phyloP scores from a whole-genome alignment of 2,797 vertebrate genomes.

The Hippopotamyrus pictus region DNA sequence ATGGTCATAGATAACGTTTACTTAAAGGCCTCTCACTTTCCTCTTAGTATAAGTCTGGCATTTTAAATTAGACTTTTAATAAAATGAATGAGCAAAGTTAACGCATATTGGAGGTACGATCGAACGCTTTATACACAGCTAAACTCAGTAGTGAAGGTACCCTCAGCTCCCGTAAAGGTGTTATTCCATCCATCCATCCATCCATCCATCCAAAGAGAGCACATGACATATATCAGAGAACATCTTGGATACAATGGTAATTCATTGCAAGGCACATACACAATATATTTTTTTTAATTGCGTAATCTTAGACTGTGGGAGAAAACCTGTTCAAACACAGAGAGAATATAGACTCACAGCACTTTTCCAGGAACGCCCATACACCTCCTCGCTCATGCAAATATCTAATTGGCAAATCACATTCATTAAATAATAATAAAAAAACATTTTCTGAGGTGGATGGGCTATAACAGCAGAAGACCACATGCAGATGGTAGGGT shows the following conservation, averaged over 20 bases:
- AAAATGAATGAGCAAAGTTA: not conserved
- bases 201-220: not conserved
- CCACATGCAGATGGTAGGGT: not conserved
- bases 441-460: not conserved
- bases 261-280: not conserved
- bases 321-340: not conserved
- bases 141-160: not conserved
- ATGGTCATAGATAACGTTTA: not conserved
- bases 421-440: not conserved
- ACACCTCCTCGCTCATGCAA: not conserved
- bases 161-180: not conserved
- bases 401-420: not conserved
- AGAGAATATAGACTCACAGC: not conserved
- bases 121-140: not conserved
- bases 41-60: not conserved
- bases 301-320: not conserved
- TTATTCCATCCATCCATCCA: not conserved
- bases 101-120: not conserved
- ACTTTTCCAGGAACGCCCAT: not conserved
- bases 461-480: not conserved
- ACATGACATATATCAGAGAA: not conserved
- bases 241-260: not conserved
- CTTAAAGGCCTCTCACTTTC: not conserved
- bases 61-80: not conserved
- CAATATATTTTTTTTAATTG: not conserved